Base-by-base conservation (phyloP, 2,888 invertebrate species). In the Seladonia tumulorum region DNA sequence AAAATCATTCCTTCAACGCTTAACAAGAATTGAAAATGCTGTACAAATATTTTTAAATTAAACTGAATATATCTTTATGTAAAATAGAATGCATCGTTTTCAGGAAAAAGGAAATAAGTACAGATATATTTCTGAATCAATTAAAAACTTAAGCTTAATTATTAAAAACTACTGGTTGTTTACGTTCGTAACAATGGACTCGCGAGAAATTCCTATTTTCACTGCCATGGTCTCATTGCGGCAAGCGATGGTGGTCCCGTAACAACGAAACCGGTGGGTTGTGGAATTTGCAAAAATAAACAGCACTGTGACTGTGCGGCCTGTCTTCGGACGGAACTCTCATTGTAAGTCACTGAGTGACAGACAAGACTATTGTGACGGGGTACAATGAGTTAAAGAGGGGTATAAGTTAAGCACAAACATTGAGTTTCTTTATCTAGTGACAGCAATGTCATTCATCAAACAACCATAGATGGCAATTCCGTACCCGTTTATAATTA, bases 281-380 rank as follows among this genome's bases (percentile, higher is more conserved):
- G 25, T 25, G 60, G 60, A 5, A 63, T 63, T 63, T 63, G 63
- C 63, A 63, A 63, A 63, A 63, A 63, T 63, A 63, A 63, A 63
- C 63, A 29, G 29, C 63, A 16, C 25, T 5, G 63, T 29, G 16
- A 63, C 63, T 63, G 60, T 60, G 63, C 63, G 1, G 29, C 63
- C 63, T 63, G 29, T 63, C 63, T 18, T 14, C 63, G 2, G 7
- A 29, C 63, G 29, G 16, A 29, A 29, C 14, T 63, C 5, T 5
- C 60, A 63, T 25, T 63, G 60, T 63, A 16, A 63, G 63, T 29
- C 16, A 29, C 63, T 3, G 63, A 63, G 63, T 63, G 63, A 63
- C 29, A 63, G 63, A 29, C 29, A 16, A 16, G 63, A 63, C 29
- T 63, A 63, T 63, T 63, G 63, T 63, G 63, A 7, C 29, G 63